A percentile compares a stretch with the other conserved stretches of the same genome.
Conservation (phyloP, 2,888 invertebrate genomes). For the Zygogramma bicolorata region DNA sequence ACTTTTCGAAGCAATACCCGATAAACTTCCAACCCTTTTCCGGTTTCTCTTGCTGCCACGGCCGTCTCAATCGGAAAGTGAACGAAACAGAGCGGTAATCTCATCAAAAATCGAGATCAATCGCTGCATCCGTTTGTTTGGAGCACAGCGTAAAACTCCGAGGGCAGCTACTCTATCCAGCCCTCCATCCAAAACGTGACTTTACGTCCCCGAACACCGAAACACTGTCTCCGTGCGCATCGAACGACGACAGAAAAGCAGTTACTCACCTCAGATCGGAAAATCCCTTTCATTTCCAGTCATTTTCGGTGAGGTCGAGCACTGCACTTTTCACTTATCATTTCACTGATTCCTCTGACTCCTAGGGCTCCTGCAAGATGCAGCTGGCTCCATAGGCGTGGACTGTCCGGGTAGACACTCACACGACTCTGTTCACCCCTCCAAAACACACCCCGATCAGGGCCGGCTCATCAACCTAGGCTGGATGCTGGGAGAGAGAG, state of each 20-base stretch:
- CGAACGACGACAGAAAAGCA: neutral
- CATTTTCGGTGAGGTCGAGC: conserved; percentile 55
- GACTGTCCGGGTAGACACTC: conserved; percentile 64
- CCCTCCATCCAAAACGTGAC: neutral
- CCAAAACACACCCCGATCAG: conserved; percentile 46
- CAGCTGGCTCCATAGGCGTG: conserved; percentile 67
- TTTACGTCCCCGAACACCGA: neutral
- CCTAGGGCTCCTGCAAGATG: conserved; percentile 61
- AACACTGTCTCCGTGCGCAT: neutral
- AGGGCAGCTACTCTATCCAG: neutral
- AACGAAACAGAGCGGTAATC: neutral
- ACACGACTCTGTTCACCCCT: conserved; percentile 37
- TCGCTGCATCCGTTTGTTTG: neutral
- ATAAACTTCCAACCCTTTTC: neutral
- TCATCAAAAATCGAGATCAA: neutral
- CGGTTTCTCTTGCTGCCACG: neutral
- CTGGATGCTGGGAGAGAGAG: conserved; percentile 12
- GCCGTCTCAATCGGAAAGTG: neutral
- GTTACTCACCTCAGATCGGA: conserved; percentile 20
- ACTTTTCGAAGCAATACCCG: neutral
- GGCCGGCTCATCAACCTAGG: conserved; percentile 28
- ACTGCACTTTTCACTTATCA: conserved; percentile 61
- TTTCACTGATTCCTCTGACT: conserved; percentile 59
- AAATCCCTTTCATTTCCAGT: conserved; percentile 54
- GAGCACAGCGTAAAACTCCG: neutral